Evolutionary conservation across 2,888 invertebrate species (phyloP).

Genomic region (Megastigmus dorsalis): DNA sequence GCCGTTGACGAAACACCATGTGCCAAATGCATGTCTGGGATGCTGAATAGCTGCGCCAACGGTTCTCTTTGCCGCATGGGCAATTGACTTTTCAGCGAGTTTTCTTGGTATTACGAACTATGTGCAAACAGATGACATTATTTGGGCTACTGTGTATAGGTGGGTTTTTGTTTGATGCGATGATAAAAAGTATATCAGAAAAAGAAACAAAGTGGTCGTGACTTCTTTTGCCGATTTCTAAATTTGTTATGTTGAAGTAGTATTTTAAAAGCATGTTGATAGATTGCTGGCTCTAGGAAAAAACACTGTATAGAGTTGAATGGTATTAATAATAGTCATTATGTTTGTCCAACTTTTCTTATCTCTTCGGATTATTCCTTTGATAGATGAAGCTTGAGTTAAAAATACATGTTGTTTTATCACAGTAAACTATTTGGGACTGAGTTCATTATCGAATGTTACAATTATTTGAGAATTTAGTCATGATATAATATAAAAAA

Average conservation of each 20-base stretch:
- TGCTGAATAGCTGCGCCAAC: not conserved
- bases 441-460: too few relatives aligned
- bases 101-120: too few relatives aligned
- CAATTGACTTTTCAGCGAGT: not conserved
- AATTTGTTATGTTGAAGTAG: not conserved
- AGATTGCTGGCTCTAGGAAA: not conserved
- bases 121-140: too few relatives aligned
- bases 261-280: constrained; percentile 27
- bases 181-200: too few relatives aligned
- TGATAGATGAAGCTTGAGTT: constrained; percentile 25
- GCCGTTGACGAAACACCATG: not conserved
- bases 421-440: too few relatives aligned
- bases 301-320: not conserved
- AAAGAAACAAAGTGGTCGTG: too few relatives aligned
- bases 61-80: not conserved
- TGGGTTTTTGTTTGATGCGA: constrained; percentile 9
- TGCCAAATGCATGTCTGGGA: constrained; percentile 13
- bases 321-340: constrained; percentile 31
- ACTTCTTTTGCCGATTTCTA: not conserved
- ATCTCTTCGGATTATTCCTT: not conserved
- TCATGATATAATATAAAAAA: too few relatives aligned
- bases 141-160: too few relatives aligned
- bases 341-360: too few relatives aligned
- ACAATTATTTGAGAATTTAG: too few relatives aligned
- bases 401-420: constrained; percentile 21